A percentile compares a stretch with the other conserved stretches of the same genome.
phyloP scores from a whole-genome alignment of 1,140 invertebrate species.

The Glossosoma conforme region DNA sequence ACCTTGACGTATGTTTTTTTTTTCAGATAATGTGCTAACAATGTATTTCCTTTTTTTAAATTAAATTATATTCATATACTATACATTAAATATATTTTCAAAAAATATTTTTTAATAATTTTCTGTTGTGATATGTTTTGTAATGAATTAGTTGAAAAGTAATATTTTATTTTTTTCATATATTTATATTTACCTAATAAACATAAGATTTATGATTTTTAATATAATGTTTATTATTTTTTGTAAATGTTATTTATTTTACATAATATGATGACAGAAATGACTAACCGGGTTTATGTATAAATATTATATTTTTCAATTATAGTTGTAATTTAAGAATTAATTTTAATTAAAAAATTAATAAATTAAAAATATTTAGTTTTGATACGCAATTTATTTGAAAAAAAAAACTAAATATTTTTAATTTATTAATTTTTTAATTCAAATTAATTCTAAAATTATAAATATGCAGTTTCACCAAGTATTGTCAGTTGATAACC shows the following conservation, averaged over 20 bases:
- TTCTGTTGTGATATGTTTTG: background rate
- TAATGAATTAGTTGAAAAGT: background rate
- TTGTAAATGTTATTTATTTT: background rate
- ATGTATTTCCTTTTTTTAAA: background rate
- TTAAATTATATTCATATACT: background rate
- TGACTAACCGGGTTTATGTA: background rate
- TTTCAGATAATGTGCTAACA: background rate
- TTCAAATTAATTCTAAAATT: too few species aligned
- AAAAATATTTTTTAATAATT: background rate
- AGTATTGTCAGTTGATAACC: too few species aligned
- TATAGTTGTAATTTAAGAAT: too few species aligned
- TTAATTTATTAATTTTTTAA: too few species aligned
- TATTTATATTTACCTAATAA: constrained; percentile 5
- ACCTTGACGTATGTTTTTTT: background rate
- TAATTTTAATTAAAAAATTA: too few species aligned
- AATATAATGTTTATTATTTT: background rate
- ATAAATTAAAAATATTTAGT: too few species aligned
- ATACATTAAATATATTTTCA: background rate
- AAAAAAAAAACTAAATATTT: too few species aligned
- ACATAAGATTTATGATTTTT: constrained; percentile 1
- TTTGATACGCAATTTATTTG: too few species aligned
- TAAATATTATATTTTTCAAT: background rate
- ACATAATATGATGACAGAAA: background rate
- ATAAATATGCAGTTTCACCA: too few species aligned
- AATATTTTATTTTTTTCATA: background rate